Percentiles rank a stretch among this genome's conserved stretches.
Evolutionary conservation across 2,797 vertebrate genomes (phyloP).

Genomic region (Myotis vivesi): DNA sequence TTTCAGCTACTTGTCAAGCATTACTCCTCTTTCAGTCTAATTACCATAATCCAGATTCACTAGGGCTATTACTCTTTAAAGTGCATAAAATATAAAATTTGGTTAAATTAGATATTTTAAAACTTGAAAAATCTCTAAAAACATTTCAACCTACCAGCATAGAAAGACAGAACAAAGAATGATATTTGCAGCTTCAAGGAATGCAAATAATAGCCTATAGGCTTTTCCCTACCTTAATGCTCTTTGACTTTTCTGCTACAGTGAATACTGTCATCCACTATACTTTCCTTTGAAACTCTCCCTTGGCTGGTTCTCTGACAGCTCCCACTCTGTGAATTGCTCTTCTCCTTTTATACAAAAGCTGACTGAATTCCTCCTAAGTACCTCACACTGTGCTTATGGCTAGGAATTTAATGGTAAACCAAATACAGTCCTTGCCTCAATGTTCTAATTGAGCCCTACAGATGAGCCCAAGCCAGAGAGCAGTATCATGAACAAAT

Average conservation of each 20-base stretch:
- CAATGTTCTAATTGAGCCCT: not conserved
- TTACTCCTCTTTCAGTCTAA: not conserved
- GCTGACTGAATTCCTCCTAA: slow-evolving; percentile 20
- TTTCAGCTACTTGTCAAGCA: slow-evolving; percentile 4
- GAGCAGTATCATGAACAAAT: not conserved
- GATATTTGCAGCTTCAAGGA: slow-evolving; percentile 12
- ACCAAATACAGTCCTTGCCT: not conserved
- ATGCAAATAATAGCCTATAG: not conserved
- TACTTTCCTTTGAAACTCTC: not conserved
- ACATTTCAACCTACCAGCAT: slow-evolving; percentile 33
- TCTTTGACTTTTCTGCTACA: slow-evolving; percentile 17
- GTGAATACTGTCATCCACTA: not conserved
- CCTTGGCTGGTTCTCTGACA: slow-evolving; percentile 7
- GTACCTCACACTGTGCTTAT: not conserved
- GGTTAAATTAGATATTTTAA: slow-evolving; percentile 30
- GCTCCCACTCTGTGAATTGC: not conserved
- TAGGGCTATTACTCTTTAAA: not conserved
- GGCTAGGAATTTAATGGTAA: not conserved
- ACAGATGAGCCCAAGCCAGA: not conserved
- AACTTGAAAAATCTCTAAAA: slow-evolving; percentile 30
- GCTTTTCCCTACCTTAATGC: not conserved
- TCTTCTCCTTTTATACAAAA: not conserved
- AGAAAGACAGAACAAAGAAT: slow-evolving; percentile 41
- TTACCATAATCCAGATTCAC: not conserved
- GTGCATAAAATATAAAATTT: not conserved